phyloP scores from a whole-genome alignment of 2,113 vertebrate species.

The Salminus brasiliensis region DNA sequence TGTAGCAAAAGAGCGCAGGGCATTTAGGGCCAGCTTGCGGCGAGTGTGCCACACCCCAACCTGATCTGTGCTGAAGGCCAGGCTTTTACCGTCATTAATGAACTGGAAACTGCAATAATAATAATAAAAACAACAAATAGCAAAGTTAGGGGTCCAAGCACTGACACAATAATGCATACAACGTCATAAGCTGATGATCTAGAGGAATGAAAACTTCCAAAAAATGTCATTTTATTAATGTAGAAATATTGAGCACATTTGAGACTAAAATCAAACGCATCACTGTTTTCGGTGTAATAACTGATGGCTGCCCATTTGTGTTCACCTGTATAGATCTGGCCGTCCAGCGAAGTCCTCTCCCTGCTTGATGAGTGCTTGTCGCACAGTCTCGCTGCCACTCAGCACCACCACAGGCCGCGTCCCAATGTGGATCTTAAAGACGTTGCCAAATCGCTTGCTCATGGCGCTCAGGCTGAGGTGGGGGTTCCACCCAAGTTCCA shows the following conservation, averaged over 20 bases:
- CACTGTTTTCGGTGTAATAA: background rate
- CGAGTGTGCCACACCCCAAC: conserved; percentile 74
- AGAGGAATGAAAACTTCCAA: too few species aligned
- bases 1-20: conserved; percentile 76
- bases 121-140: background rate
- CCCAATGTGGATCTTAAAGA: conserved; percentile 86
- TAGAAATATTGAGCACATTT: too few species aligned
- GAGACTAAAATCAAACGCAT: too few species aligned
- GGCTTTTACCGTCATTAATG: conserved; percentile 73
- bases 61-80: conserved; percentile 77
- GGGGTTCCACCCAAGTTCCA: conserved; percentile 77
- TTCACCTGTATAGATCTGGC: conserved; percentile 73
- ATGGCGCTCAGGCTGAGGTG: conserved; percentile 82
- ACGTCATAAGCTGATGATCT: too few species aligned
- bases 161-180: too few species aligned
- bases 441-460: conserved; percentile 80
- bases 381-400: conserved; percentile 78
- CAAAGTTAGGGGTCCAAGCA: too few species aligned
- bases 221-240: too few species aligned
- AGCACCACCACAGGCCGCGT: conserved; percentile 86
- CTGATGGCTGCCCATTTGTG: background rate
- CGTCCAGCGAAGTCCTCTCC: conserved; percentile 87
- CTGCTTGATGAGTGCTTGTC: conserved; percentile 85
- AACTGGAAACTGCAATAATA: conserved; percentile 64
- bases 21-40: conserved; percentile 77